phyloP scores from a whole-genome alignment of 2,888 invertebrate genomes.

The Cantharis rustica region DNA sequence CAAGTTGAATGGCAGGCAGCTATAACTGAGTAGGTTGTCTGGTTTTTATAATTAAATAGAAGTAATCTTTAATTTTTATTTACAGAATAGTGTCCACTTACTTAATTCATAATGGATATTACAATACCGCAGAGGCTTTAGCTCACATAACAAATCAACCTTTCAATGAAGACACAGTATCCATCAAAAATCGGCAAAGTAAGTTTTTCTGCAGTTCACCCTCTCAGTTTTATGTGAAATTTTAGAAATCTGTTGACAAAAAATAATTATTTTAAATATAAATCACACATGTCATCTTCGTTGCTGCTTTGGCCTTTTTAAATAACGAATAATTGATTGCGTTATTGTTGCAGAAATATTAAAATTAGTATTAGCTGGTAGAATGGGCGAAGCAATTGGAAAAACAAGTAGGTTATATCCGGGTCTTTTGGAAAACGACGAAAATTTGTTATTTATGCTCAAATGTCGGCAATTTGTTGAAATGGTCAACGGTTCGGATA shows the following conservation, averaged over 20 bases:
- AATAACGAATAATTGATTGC: neutral
- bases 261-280: too few species aligned
- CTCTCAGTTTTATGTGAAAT: too few species aligned
- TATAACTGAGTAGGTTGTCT: slow-evolving; percentile 76
- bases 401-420: slow-evolving; percentile 88
- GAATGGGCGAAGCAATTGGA: slow-evolving; percentile 95
- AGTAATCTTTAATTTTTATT: slow-evolving; percentile 38
- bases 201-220: slow-evolving; percentile 47
- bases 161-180: slow-evolving; percentile 89
- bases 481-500: slow-evolving; percentile 93
- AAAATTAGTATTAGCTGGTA: slow-evolving; percentile 87
- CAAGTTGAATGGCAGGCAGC: slow-evolving; percentile 93
- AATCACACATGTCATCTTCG: too few species aligned
- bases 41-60: neutral
- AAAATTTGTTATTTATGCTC: slow-evolving; percentile 90
- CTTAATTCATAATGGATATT: slow-evolving; percentile 97
- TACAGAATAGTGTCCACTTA: slow-evolving; percentile 95
- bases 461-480: slow-evolving; percentile 99
- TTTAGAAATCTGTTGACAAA: too few species aligned
- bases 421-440: slow-evolving; percentile 88
- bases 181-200: slow-evolving; percentile 97
- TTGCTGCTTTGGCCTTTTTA: too few species aligned
- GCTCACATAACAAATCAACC: slow-evolving; percentile 86
- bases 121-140: slow-evolving; percentile 95
- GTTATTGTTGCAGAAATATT: slow-evolving; percentile 76